These are phyloP conservation scores for Gallinago solitaria DNA, from an alignment of 2,797 vertebrate genomes.

Conservation along the genomic window DNA sequence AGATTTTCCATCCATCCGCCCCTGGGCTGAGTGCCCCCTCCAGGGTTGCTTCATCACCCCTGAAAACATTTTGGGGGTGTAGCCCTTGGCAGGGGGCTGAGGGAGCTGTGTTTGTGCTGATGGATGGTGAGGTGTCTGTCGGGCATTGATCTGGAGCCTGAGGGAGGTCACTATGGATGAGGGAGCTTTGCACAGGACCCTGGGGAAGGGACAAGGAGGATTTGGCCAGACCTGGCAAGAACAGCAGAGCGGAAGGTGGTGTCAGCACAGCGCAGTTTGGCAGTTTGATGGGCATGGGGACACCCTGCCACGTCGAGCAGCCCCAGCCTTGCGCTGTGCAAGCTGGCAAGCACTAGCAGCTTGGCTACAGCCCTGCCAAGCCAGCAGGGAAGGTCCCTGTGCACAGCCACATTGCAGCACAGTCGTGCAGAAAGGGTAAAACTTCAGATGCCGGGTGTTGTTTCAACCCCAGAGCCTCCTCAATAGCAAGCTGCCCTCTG, in stretches of 20 bases:
- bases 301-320: neutral
- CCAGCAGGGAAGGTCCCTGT: neutral
- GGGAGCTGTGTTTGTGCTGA: neutral
- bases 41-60: neutral
- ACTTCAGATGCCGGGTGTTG: neutral
- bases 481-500: conserved; percentile 14
- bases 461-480: conserved; percentile 33
- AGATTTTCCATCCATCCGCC: neutral
- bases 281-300: neutral
- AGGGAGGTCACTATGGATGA: neutral
- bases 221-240: neutral
- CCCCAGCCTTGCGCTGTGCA: neutral
- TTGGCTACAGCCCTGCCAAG: neutral
- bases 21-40: neutral
- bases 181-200: neutral
- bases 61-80: neutral
- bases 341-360: neutral
- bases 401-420: neutral
- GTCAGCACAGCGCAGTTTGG: neutral
- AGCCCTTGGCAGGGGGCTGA: neutral
- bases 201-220: neutral
- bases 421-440: neutral
- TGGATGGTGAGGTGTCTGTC: neutral
- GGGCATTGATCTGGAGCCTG: neutral
- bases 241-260: neutral